These are phyloP conservation scores for Apodemia zela DNA, from an alignment of 2,888 invertebrate genomes.

Conservation along the genomic window DNA sequence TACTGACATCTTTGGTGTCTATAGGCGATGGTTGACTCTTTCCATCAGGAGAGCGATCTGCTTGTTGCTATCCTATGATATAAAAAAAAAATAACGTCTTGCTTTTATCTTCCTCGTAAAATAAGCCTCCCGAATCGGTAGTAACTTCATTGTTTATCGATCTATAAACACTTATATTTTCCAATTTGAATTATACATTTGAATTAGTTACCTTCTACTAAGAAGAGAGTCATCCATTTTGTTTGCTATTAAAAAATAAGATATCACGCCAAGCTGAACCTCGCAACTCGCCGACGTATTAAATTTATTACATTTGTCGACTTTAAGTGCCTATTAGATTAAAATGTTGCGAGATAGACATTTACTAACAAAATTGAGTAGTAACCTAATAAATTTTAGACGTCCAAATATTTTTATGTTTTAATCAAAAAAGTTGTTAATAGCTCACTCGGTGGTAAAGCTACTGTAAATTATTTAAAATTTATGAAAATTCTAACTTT, in stretches of 20 bases:
- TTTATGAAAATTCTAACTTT: too few relatives aligned
- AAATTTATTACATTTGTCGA: slow-evolving; percentile 13
- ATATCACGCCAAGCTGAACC: not conserved
- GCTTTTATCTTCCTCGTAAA: too few relatives aligned
- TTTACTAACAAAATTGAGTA: not conserved
- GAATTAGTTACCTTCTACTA: not conserved
- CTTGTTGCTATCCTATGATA: too few relatives aligned
- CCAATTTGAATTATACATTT: not conserved
- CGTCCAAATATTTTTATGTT: slow-evolving; percentile 15
- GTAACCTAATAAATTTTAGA: slow-evolving; percentile 4
- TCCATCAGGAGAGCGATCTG: too few relatives aligned
- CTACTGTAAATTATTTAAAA: not conserved
- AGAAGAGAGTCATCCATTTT: not conserved
- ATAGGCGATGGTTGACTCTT: too few relatives aligned
- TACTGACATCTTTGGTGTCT: too few relatives aligned
- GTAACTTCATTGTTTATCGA: too few relatives aligned
- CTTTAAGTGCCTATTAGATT: slow-evolving; percentile 11
- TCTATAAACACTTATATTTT: not conserved
- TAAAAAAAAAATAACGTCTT: too few relatives aligned
- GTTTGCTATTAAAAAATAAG: slow-evolving; percentile 1
- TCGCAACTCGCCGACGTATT: slow-evolving; percentile 6
- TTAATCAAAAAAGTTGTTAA: slow-evolving; percentile 5
- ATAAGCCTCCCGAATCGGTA: too few relatives aligned
- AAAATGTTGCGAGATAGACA: slow-evolving; percentile 3
- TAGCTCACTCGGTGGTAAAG: slow-evolving; percentile 1